Percentiles rank a stretch among this genome's conserved stretches.
phyloP scores from a whole-genome alignment of 2,888 invertebrate genomes.

The Chesias legatella region DNA sequence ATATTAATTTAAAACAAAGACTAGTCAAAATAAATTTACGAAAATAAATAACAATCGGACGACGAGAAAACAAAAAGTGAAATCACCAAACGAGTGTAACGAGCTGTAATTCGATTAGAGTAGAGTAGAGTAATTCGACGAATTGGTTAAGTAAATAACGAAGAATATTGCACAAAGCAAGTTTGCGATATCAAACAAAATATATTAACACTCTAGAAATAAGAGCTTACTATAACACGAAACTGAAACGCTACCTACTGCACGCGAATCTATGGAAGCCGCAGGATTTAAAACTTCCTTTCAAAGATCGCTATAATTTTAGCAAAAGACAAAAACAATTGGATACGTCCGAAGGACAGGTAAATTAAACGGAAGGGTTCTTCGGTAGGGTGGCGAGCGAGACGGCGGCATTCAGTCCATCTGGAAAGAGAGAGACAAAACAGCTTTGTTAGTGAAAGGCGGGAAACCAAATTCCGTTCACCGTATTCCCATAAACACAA shows the following conservation, averaged over 20 bases:
- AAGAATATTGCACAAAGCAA: constrained; percentile 18
- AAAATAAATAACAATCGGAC: constrained; percentile 33
- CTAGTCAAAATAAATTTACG: constrained; percentile 20
- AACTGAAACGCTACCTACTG: constrained; percentile 21
- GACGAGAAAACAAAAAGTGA: constrained; percentile 34
- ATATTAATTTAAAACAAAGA: constrained; percentile 19
- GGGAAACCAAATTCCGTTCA: constrained; percentile 53
- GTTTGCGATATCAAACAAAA: constrained; percentile 13
- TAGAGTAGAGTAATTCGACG: too few relatives aligned
- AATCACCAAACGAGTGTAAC: constrained; percentile 38
- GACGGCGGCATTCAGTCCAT: constrained; percentile 49
- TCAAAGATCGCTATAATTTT: constrained; percentile 13
- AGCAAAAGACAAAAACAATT: constrained; percentile 23
- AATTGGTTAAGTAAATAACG: constrained; percentile 30
- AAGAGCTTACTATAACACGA: constrained; percentile 17
- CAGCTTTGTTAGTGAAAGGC: constrained; percentile 54
- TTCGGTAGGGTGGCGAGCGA: constrained; percentile 39
- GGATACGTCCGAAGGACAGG: constrained; percentile 34
- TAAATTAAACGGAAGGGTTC: constrained; percentile 32
- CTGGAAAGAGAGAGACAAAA: constrained; percentile 76
- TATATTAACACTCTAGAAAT: constrained; percentile 12
- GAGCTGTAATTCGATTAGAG: constrained; percentile 41
- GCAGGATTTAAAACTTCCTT: constrained; percentile 26
- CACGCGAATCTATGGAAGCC: constrained; percentile 23
- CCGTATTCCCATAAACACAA: constrained; percentile 42